Conservation (phyloP, 2,888 invertebrate genomes). For the Anthrax anthrax region DNA sequence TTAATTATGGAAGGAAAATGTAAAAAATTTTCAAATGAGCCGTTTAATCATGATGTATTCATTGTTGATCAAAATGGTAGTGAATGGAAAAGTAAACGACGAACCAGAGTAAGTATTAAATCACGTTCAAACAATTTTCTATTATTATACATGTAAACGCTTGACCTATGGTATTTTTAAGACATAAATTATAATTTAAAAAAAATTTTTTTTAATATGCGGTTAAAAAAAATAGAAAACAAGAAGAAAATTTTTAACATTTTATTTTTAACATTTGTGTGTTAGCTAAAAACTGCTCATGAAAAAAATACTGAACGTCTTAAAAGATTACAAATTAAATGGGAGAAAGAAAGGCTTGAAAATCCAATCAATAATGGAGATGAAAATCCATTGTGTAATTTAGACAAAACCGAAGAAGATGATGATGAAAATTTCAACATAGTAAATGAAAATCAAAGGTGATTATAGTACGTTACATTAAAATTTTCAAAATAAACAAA, state of each 20-base stretch:
- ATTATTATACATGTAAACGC: no score
- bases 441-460: background rate
- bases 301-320: conserved; percentile 32
- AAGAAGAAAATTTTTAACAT: background rate
- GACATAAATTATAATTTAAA: no score
- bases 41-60: conserved; percentile 43
- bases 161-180: no score
- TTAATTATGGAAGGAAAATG: conserved; percentile 45
- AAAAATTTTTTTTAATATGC: no score
- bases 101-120: conserved; percentile 34
- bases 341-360: conserved; percentile 27
- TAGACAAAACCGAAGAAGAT: background rate
- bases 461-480: no score
- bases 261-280: background rate
- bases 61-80: conserved; percentile 39
- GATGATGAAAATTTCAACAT: background rate
- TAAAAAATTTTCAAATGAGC: conserved; percentile 37
- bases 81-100: conserved; percentile 35
- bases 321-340: conserved; percentile 29
- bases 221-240: no score
- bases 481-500: no score
- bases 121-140: no score
- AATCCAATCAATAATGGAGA: background rate
- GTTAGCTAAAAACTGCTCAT: conserved; percentile 30
- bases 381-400: background rate